Conservation (phyloP, 2,113 vertebrate species). For the Macroglossus sobrinus region DNA sequence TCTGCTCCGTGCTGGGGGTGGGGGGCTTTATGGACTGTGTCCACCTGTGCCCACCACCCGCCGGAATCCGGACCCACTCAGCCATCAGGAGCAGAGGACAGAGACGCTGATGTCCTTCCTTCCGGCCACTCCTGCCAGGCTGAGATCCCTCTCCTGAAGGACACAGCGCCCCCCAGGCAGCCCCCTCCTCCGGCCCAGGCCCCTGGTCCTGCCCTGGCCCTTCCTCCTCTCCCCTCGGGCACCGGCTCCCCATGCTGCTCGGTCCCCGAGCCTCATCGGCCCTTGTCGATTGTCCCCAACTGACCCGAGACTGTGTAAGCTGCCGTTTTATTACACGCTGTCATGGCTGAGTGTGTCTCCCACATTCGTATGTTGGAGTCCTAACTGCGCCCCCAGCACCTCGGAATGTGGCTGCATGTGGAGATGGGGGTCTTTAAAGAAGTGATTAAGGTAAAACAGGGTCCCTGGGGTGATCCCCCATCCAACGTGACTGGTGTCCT, state of each 20-base stretch:
- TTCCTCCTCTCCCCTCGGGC: not conserved
- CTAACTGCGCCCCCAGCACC: not conserved
- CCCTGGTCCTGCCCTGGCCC: not conserved
- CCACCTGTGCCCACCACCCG: not conserved
- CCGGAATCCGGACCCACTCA: fast-evolving
- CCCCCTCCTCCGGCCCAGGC: not conserved
- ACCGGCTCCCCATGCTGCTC: not conserved
- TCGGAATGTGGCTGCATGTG: not conserved
- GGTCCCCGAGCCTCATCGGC: fast-evolving
- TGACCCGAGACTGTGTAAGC: fast-evolving
- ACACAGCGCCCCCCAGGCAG: not conserved
- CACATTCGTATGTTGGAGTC: not conserved
- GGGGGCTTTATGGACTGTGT: fast-evolving
- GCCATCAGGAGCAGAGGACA: not conserved
- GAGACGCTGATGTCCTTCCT: not conserved
- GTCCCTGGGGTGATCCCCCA: not conserved
- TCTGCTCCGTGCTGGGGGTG: not conserved
- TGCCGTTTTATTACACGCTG: not conserved
- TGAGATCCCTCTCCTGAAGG: not conserved
- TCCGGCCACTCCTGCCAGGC: fast-evolving
- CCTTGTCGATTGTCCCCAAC: not conserved
- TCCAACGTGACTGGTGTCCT: not conserved
- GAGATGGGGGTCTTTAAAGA: not conserved
- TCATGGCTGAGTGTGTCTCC: not conserved
- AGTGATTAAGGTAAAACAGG: not conserved